Base-by-base conservation (phyloP, 2,113 vertebrate genomes). In the Oxyura jamaicensis region DNA sequence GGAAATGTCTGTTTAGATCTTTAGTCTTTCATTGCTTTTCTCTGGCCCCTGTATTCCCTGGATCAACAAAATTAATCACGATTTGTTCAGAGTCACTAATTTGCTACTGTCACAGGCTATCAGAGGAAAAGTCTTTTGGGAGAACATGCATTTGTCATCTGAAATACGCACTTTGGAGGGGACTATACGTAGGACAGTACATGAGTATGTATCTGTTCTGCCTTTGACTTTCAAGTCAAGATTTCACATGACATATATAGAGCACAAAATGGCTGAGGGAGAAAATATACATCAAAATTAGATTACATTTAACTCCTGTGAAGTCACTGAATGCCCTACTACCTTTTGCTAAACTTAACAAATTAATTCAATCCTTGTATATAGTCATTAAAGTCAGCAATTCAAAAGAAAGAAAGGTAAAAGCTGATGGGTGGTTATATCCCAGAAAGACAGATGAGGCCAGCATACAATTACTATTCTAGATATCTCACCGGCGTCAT, bases 1-100 rank as follows among this genome's bases (percentile, higher is more conserved):
- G 14, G 17, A 71, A 86, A 76, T 26, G 3, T 46, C 11, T 46
- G 3, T 20, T 67, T 42, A 69, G 11, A 68, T 22, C 36, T 66
- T 55, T 71, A 35, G 6, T 59, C n/a, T 33, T 53, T 60, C 39
- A 48, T 18, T 39, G 39, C 17, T 86, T 86, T 71, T 18, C 29
- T 66, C 39, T 55, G 20, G 10, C 14, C 1, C 0, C 39, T 2
- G 0, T 55, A 36, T 13, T 67, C 44, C 13, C 31, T 29, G 44
- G 39, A 77, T 22, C 17, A 77, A 55, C 18, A 53, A 82, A 72
- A 66, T n/a, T 31, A 66, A 67, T 48, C 44, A 33, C 18, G 7
- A 8, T 77, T 60, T 67, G 14, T 42, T 76, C 55, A 31, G 11
- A 28, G 25, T 59, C 7, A 63, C 42, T 63, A 19, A 59, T 59